Evolutionary conservation across 2,888 invertebrate genomes (phyloP), one percentile per base, ranked within the genome.

Genomic region (Steromphala cineraria): DNA sequence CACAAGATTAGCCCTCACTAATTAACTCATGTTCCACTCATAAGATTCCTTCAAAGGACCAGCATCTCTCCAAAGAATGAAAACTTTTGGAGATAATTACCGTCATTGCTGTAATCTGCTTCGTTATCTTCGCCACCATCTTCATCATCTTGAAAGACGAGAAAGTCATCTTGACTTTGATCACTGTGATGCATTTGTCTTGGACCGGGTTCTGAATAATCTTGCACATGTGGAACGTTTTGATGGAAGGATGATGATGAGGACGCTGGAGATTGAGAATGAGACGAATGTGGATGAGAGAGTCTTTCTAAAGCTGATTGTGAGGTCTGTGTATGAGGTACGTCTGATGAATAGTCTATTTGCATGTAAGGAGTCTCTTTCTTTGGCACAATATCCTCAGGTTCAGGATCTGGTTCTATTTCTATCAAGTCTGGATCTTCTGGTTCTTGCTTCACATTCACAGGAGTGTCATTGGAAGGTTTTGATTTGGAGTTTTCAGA

Each of bases 351-450:
- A 71, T 71, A 71, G 36, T 71, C 71, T 71, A 71, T 71, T 71
- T 71, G 71, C 71, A 71, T 71, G 71, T 36, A 71, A n/a, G 71
- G 71, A 36, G 71, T 71, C 31, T 71, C 71, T 71, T 71, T 71
- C 24, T 71, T 71, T 40, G 40, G 40, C 71, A 71, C 71, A 71
- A 71, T 31, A 40, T 71, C 36, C 4, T 71, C 36, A n/a, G 71
- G 71, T 31, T 71, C 71, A 3, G 31, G 71, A 36, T 71, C 71
- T 7, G 71, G 36, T 71, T 71, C 71, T 71, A 71, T 71, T 71
- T 71, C 71, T 71, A 71, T 71, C 24, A 71, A 71, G 40, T 71
- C 71, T 71, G 71, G 71, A 40, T 71, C 71, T 71, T 71, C 71
- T 17, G 71, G 71, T 71, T 71, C 71, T 71, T 71, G 71, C 40